These are phyloP conservation scores for Pseudomyrmex dendroicus DNA, from an alignment of 1,140 invertebrate genomes.

Conservation along the genomic window DNA sequence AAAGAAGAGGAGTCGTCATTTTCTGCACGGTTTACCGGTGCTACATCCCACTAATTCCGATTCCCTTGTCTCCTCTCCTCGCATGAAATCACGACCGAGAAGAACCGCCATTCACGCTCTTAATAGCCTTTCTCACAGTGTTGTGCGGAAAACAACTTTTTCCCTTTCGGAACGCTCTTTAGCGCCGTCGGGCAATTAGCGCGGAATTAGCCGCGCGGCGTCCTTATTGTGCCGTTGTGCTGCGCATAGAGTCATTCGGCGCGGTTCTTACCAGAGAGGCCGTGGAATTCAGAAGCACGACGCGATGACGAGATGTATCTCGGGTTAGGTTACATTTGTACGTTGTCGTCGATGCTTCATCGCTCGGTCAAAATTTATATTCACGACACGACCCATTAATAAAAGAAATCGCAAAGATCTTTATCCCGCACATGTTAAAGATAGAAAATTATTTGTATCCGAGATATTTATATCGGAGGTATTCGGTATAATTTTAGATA, in stretches of 20 bases:
- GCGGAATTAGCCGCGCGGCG: slow-evolving; percentile 65
- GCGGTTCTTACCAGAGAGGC: slow-evolving; percentile 16
- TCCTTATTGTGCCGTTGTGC: slow-evolving; percentile 13
- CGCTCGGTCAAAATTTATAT: not conserved
- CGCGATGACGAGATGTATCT: slow-evolving; percentile 15
- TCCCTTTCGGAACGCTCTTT: slow-evolving; percentile 64
- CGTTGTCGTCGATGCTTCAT: not conserved
- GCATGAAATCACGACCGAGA: slow-evolving; percentile 44
- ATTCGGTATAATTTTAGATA: no score
- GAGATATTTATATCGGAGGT: no score
- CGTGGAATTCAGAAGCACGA: slow-evolving; percentile 2
- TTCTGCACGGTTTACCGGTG: not conserved
- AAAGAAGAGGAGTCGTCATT: slow-evolving; percentile 3
- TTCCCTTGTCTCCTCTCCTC: slow-evolving; percentile 24
- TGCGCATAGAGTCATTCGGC: slow-evolving; percentile 53
- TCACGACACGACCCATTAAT: not conserved
- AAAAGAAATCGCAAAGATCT: slow-evolving; percentile 2
- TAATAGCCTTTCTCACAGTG: slow-evolving; percentile 56
- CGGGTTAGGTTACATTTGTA: slow-evolving; percentile 30
- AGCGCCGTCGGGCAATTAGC: slow-evolving; percentile 69
- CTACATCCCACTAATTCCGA: slow-evolving; percentile 33
- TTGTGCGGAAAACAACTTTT: slow-evolving; percentile 62
- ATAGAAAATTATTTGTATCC: no score
- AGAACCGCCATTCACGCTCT: slow-evolving; percentile 68
- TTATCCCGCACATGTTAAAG: no score